Percentiles rank a stretch among this genome's conserved stretches.
These are phyloP conservation scores for Agrochola lychnidis DNA, from an alignment of 2,888 invertebrate genomes.

Conservation along the genomic window DNA sequence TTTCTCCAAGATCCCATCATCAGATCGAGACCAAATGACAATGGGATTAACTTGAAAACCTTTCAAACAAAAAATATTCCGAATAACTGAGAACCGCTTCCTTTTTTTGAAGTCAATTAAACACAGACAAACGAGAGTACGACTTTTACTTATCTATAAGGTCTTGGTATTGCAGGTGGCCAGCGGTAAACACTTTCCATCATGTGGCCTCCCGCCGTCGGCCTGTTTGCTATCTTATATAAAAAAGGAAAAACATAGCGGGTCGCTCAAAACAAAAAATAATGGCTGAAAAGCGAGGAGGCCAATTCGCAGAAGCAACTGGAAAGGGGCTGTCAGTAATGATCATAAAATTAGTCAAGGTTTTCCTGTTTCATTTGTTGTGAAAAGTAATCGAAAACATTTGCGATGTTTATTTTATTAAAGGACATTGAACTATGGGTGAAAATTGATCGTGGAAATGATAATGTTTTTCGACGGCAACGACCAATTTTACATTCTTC, in stretches of 20 bases:
- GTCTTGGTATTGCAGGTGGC: constrained; percentile 8
- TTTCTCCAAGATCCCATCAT: too few relatives aligned
- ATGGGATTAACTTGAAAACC: too few relatives aligned
- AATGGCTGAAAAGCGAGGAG: constrained; percentile 21
- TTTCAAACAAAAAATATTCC: too few relatives aligned
- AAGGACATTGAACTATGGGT: constrained; percentile 6
- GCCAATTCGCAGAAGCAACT: constrained; percentile 34
- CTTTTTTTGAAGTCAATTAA: too few relatives aligned
- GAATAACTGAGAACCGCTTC: too few relatives aligned
- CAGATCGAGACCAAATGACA: too few relatives aligned
- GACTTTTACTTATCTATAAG: constrained; percentile 1
- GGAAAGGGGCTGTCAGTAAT: constrained; percentile 37
- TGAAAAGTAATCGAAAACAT: constrained; percentile 29
- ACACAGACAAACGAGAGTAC: not conserved
- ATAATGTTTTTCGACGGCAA: not conserved
- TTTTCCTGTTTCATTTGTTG: constrained; percentile 44
- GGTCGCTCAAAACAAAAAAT: constrained; percentile 40
- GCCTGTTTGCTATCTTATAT: constrained; percentile 23
- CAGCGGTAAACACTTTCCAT: constrained; percentile 39
- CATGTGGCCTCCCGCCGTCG: constrained; percentile 2
- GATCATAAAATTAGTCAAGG: constrained; percentile 38
- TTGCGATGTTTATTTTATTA: constrained; percentile 7
- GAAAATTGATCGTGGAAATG: not conserved
- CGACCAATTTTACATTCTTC: not conserved
- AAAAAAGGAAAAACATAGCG: constrained; percentile 39